Conservation (phyloP, 2,888 invertebrate genomes). For the Drosophila leonis region DNA sequence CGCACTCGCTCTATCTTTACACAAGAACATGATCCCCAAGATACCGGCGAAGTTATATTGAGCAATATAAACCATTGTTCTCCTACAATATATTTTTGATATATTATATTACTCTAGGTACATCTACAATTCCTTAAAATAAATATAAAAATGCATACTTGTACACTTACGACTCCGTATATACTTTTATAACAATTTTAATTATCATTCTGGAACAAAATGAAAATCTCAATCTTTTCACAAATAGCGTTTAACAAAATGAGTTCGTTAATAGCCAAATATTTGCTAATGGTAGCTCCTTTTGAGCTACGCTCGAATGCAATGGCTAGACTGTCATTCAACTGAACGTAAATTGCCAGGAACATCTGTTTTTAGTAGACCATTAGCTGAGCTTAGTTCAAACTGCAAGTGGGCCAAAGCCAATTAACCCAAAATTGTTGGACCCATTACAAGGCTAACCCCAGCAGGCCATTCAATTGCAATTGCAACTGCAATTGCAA, state of each 20-base stretch:
- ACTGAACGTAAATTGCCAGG: constrained; percentile 33
- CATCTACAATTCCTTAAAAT: too few relatives aligned
- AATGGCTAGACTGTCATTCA: constrained; percentile 22
- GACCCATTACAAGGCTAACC: constrained; percentile 42
- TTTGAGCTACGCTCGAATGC: constrained; percentile 30
- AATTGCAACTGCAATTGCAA: background rate
- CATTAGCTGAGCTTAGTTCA: constrained; percentile 12
- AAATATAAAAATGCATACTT: too few relatives aligned
- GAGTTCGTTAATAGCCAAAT: background rate
- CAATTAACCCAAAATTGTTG: constrained; percentile 59
- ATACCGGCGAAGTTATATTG: too few relatives aligned
- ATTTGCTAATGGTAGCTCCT: constrained; percentile 7
- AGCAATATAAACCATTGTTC: too few relatives aligned
- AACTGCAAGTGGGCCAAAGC: constrained; percentile 54
- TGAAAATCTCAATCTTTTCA: background rate
- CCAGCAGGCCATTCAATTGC: constrained; percentile 37
- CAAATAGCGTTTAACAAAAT: constrained; percentile 1
- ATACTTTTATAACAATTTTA: too few relatives aligned
- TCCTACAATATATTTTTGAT: too few relatives aligned
- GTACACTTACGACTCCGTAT: too few relatives aligned
- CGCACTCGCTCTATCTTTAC: background rate
- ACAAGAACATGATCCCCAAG: too few relatives aligned
- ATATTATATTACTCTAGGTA: too few relatives aligned
- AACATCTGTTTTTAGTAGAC: constrained; percentile 38
- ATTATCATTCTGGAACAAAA: background rate